Percentiles rank a stretch among this genome's conserved stretches.
Conservation (phyloP, 1,140 invertebrate genomes). For the Ostrea denselamellosa region DNA sequence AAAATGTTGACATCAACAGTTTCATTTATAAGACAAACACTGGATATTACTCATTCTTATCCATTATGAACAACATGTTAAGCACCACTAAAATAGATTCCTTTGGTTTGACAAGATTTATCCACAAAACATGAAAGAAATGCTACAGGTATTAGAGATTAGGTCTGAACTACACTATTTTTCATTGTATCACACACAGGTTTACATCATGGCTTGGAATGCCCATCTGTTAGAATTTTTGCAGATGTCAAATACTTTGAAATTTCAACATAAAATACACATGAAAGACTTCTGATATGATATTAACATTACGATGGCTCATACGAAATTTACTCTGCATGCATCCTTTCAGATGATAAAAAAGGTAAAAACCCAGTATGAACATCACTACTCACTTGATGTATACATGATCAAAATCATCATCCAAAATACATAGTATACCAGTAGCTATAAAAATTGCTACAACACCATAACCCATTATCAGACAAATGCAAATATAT, state of each 20-base stretch:
- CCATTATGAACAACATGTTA: constrained; percentile 15
- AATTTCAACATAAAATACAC: constrained; percentile 5
- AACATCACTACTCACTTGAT: background rate
- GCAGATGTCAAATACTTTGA: constrained; percentile 33
- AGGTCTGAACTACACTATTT: background rate
- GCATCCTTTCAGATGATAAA: constrained; percentile 3
- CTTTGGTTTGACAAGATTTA: constrained; percentile 32
- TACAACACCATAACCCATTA: constrained; percentile 27
- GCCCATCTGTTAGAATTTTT: background rate
- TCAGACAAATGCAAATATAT: constrained; percentile 22
- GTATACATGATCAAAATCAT: background rate
- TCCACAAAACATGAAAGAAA: background rate
- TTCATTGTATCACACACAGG: background rate
- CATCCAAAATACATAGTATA: background rate
- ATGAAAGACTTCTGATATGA: background rate
- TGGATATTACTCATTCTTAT: background rate
- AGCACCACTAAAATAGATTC: constrained; percentile 37
- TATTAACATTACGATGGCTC: background rate
- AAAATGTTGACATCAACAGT: constrained; percentile 6
- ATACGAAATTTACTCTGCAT: constrained; percentile 2
- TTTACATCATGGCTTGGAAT: background rate
- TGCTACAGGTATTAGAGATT: background rate
- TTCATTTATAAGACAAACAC: constrained; percentile 4
- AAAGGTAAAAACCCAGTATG: background rate
- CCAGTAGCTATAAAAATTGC: background rate